Conservation (phyloP, 2,113 vertebrate species). For the Ariopsis seemanni region DNA sequence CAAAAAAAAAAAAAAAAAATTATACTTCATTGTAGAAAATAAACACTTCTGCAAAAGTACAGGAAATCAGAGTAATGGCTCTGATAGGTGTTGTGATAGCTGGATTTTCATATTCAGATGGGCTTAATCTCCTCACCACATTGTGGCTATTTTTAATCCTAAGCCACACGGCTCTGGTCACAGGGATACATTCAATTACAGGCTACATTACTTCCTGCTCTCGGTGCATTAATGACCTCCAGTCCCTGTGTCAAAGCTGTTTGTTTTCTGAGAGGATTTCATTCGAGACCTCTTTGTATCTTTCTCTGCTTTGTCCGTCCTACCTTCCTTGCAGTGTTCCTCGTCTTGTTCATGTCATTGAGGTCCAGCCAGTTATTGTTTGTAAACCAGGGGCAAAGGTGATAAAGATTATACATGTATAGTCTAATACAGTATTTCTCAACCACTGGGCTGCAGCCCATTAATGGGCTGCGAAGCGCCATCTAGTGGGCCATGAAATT, state of each 20-base stretch:
- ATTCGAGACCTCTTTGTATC: not conserved
- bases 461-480: too few species aligned
- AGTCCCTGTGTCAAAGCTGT: not conserved
- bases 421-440: too few species aligned
- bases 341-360: not conserved
- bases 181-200: not conserved
- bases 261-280: slow-evolving; percentile 2
- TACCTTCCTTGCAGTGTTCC: not conserved
- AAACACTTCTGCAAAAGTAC: not conserved
- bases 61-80: slow-evolving; percentile 13
- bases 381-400: not conserved
- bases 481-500: too few species aligned
- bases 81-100: not conserved
- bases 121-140: slow-evolving; percentile 43
- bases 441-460: too few species aligned
- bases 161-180: slow-evolving; percentile 35
- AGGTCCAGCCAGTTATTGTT: not conserved
- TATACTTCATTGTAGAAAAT: not conserved
- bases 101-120: slow-evolving; percentile 40
- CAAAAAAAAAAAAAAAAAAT: not conserved
- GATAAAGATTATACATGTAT: not conserved
- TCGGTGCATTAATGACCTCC: slow-evolving; percentile 17
- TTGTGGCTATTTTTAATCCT: slow-evolving; percentile 42
- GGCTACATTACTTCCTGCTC: slow-evolving; percentile 5
- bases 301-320: too few species aligned